phyloP scores from a whole-genome alignment of 23 tunicate species.

The Aplidium turbinatum region DNA sequence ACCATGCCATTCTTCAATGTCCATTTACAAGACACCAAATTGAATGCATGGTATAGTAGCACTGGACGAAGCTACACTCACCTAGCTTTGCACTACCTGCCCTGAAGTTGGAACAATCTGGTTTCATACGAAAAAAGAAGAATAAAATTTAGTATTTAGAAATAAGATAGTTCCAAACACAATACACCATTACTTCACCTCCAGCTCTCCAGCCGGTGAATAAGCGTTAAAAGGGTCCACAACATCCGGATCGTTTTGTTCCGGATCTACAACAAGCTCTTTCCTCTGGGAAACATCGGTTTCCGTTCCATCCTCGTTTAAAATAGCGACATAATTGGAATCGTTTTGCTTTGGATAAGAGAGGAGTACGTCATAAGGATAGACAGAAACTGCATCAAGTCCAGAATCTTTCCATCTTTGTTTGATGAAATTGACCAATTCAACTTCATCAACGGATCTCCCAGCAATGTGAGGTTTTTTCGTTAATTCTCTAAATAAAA shows the following conservation, averaged over 20 bases:
- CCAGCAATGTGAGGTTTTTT: constrained; percentile 78
- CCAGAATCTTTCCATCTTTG: constrained; percentile 50
- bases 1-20: too few relatives aligned
- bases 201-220: constrained; percentile 60
- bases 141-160: too few relatives aligned
- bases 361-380: constrained; percentile 72
- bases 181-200: constrained; percentile 45
- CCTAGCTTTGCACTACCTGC: too few relatives aligned
- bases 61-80: too few relatives aligned
- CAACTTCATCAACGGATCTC: constrained; percentile 55
- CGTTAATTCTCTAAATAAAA: constrained; percentile 47
- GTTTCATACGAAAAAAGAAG: too few relatives aligned
- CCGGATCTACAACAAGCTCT: constrained; percentile 63
- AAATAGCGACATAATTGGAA: constrained; percentile 58
- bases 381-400: constrained; percentile 47
- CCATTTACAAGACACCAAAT: too few relatives aligned
- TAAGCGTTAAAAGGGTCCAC: constrained; percentile 90
- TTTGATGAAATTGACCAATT: constrained; percentile 50
- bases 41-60: too few relatives aligned
- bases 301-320: constrained; percentile 34
- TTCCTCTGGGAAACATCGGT: constrained; percentile 45
- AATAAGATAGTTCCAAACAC: too few relatives aligned
- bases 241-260: constrained; percentile 68
- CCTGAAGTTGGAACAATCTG: too few relatives aligned
- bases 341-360: constrained; percentile 79